These are phyloP conservation scores for Himalopsyche phryganea DNA, from an alignment of 1,140 invertebrate genomes.

Conservation along the genomic window DNA sequence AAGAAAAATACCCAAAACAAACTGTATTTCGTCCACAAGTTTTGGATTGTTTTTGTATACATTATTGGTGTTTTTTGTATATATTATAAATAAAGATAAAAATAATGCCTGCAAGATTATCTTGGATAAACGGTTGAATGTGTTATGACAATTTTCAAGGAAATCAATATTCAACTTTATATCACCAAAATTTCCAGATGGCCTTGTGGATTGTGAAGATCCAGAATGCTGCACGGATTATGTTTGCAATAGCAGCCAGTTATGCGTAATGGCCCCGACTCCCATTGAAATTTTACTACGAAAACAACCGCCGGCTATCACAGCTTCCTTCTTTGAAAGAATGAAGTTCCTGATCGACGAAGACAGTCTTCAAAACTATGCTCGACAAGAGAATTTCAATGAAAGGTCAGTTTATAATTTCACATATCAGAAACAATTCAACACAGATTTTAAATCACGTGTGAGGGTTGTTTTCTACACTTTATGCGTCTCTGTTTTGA, in stretches of 20 bases:
- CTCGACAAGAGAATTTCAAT: constrained; percentile 90
- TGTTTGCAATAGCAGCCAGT: constrained; percentile 77
- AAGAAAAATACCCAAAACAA: too few relatives aligned
- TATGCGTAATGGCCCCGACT: constrained; percentile 88
- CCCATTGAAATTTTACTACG: constrained; percentile 90
- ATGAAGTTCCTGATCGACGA: constrained; percentile 98
- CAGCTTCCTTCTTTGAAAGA: constrained; percentile 95
- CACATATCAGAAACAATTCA: neutral
- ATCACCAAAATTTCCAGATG: constrained; percentile 77
- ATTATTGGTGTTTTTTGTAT: too few relatives aligned
- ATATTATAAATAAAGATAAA: too few relatives aligned
- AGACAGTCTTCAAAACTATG: constrained; percentile 95
- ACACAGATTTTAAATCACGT: constrained; percentile 17
- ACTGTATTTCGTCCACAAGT: too few relatives aligned
- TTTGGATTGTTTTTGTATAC: too few relatives aligned
- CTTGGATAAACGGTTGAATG: too few relatives aligned
- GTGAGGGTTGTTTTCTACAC: constrained; percentile 22
- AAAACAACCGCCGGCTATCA: constrained; percentile 92
- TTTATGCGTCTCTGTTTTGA: constrained; percentile 11
- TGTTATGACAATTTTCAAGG: too few relatives aligned
- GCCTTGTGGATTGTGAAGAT: constrained; percentile 94
- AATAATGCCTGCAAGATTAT: too few relatives aligned
- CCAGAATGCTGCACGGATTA: constrained; percentile 89
- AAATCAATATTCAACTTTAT: too few relatives aligned
- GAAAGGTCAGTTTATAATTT: constrained; percentile 78